A percentile compares a stretch with the other conserved stretches of the same genome.
Conservation (phyloP, 1,140 invertebrate genomes). For the Heterodera carotae region DNA sequence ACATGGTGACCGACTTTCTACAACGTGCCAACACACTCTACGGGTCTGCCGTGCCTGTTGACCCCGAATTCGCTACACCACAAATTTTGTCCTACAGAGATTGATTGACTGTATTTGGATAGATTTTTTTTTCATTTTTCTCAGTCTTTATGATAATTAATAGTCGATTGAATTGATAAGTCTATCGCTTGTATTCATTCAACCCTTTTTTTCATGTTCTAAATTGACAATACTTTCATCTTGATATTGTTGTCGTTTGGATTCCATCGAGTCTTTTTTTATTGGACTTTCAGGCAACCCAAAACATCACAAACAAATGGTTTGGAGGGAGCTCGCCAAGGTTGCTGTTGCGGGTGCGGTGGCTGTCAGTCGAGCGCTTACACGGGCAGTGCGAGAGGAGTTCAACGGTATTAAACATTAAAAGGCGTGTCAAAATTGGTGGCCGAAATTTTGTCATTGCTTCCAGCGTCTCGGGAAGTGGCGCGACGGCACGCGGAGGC, state of each 20-base stretch:
- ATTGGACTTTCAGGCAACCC: no score
- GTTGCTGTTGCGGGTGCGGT: conserved; percentile 40
- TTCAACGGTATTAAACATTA: conserved; percentile 9
- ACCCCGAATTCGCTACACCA: background rate
- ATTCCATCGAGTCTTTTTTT: no score
- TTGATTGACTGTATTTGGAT: background rate
- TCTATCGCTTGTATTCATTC: background rate
- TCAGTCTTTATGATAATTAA: background rate
- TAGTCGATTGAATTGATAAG: background rate
- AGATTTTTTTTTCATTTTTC: background rate
- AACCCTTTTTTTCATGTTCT: background rate
- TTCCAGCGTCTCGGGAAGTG: conserved; percentile 38
- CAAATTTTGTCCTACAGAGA: background rate
- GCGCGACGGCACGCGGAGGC: conserved; percentile 29
- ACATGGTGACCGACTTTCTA: background rate
- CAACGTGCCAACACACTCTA: background rate
- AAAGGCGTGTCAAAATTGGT: background rate
- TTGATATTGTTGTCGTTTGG: no score
- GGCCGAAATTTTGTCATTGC: background rate
- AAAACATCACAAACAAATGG: conserved; percentile 36
- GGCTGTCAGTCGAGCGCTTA: conserved; percentile 44
- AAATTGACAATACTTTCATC: conserved; percentile 1
- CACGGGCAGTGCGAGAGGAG: conserved; percentile 41
- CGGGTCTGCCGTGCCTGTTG: background rate
- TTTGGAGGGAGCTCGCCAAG: conserved; percentile 39